Conservation (phyloP, 2,888 invertebrate species). For the Oscheius sp. region DNA sequence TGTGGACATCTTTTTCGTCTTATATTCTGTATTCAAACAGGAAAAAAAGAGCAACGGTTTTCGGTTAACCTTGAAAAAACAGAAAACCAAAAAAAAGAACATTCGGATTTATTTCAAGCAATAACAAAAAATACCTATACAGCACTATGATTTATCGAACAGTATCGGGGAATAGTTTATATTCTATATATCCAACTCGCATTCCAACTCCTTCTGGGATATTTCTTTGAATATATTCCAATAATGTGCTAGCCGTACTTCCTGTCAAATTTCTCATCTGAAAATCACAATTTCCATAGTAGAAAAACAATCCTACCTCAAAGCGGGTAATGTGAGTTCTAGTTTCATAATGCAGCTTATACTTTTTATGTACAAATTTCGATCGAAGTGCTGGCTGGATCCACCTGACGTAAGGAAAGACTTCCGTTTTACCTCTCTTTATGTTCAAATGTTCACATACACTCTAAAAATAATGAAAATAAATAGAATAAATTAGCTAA, state of each 20-base stretch:
- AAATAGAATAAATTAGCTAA: slow-evolving; percentile 37
- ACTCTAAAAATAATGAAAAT: slow-evolving; percentile 47
- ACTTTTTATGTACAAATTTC: slow-evolving; percentile 90
- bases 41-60: neutral
- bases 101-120: neutral
- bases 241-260: slow-evolving; percentile 91
- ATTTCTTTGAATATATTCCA: slow-evolving; percentile 95
- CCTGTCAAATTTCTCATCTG: slow-evolving; percentile 86
- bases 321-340: slow-evolving; percentile 87
- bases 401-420: slow-evolving; percentile 68
- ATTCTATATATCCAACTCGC: slow-evolving; percentile 77
- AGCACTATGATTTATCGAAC: slow-evolving; percentile 36
- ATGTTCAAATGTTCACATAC: slow-evolving; percentile 62
- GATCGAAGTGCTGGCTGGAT: slow-evolving; percentile 84
- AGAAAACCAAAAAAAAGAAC: neutral
- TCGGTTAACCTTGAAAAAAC: neutral
- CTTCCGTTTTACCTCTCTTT: slow-evolving; percentile 49
- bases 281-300: neutral
- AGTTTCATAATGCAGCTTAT: slow-evolving; percentile 93
- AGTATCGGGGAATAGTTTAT: slow-evolving; percentile 59
- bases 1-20: neutral
- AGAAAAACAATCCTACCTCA: slow-evolving; percentile 77
- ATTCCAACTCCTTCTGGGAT: slow-evolving; percentile 96
- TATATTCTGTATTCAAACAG: neutral
- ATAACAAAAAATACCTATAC: slow-evolving; percentile 21